Evolutionary conservation across 1,140 invertebrate genomes (phyloP), one percentile per base, ranked within the genome.

Genomic region (Bombus difficillimus): DNA sequence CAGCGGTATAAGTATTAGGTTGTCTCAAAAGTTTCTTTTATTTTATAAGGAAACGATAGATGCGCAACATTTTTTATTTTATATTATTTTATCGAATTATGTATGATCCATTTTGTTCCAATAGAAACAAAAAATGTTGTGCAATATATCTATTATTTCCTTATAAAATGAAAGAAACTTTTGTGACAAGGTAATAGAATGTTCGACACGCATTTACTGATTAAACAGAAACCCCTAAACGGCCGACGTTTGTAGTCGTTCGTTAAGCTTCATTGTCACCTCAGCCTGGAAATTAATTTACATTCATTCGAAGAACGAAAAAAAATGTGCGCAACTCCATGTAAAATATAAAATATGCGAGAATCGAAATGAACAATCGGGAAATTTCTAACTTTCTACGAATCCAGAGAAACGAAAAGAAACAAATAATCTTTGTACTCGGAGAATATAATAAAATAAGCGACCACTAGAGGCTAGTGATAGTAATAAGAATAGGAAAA

Each of bases 401-500:
- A 32, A 37, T 59, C 13, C 15, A 34, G 15, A 0, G 25, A 41
- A n/a, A 62, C 28, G 39, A 71, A 6, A 39, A n/a, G 9, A 47
- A 59, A 47, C 34, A 79, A 77, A n/a, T 2, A 41, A 37, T n/a
- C 39, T 72, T 83, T 74, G 22, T 76, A 86, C 47, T 59, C 32
- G 10, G 22, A 71, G 9, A 37, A 59, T 22, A 47, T 80, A 76
- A 34, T 6, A 9, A 71, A 76, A 59, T 78, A 59, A 80, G 32
- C 37, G 81, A 66, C 41, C 72, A 71, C 37, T 64, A 83, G 71
- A 86, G 43, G 76, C 76, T 80, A 87, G 62, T 76, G 53, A 84
- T 80, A 53, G 39, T 34, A 43, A 76, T 86, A 77, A 83, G 78
- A 64, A 59, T 75, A 41, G 59, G 37, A 8, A 77, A 37, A 10